Conservation (phyloP, 2,113 vertebrate genomes). For the Prionailurus bengalensis region DNA sequence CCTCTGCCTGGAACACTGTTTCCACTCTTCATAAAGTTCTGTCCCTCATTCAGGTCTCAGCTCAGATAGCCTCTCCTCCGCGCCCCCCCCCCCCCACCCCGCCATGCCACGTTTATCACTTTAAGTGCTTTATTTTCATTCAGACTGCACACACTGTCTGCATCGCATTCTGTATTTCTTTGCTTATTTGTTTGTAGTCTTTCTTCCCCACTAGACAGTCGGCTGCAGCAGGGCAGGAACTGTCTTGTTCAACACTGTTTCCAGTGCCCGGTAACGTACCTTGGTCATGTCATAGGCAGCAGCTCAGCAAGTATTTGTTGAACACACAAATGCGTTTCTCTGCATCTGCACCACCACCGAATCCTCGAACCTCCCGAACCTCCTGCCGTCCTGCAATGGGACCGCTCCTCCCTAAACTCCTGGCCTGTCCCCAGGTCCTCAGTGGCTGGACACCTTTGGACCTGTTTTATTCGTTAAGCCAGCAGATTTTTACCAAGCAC, state of each 20-base stretch:
- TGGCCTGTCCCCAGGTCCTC: not conserved
- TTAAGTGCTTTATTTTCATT: not conserved
- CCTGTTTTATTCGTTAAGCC: not conserved
- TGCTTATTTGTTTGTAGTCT: not conserved
- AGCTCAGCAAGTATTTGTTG: not conserved
- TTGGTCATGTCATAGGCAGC: fast-evolving
- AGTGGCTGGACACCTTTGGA: not conserved
- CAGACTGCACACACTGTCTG: fast-evolving
- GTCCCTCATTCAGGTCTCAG: not conserved
- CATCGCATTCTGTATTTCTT: not conserved
- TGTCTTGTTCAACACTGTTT: not conserved
- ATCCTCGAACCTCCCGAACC: not conserved
- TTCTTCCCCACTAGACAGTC: not conserved
- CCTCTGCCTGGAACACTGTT: not conserved
- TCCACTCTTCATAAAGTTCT: not conserved
- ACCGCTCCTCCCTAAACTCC: fast-evolving
- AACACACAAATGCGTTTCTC: not conserved
- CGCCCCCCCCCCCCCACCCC: not conserved
- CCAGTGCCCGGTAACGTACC: too few species aligned
- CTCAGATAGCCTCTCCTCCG: not conserved
- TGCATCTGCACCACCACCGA: fast-evolving
- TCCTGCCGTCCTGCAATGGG: not conserved
- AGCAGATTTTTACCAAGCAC: not conserved
- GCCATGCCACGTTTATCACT: not conserved
- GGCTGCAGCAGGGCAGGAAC: not conserved